Conservation (phyloP, 2,888 invertebrate species). For the Antheraea assamensis region DNA sequence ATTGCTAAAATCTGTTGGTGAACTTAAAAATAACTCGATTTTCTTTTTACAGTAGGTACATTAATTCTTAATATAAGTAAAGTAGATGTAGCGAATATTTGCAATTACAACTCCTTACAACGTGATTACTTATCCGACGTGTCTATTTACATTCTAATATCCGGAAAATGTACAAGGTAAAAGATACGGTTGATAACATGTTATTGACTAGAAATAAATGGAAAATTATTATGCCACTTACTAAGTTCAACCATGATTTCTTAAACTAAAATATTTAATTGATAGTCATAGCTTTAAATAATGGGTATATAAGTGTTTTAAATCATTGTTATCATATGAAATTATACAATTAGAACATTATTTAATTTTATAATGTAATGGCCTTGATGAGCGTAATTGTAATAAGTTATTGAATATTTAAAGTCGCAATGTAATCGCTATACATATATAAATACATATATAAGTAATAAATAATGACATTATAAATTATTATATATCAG, state of each 20-base stretch:
- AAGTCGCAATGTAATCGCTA: too few relatives aligned
- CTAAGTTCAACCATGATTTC: neutral
- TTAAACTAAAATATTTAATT: neutral
- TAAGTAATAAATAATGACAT: too few relatives aligned
- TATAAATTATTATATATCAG: too few relatives aligned
- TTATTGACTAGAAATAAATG: conserved; percentile 7
- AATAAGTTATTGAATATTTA: too few relatives aligned
- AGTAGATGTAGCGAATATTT: neutral
- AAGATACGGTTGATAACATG: neutral
- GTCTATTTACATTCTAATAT: conserved; percentile 1
- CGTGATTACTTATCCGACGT: neutral
- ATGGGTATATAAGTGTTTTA: neutral
- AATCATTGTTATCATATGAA: neutral
- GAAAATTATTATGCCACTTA: neutral
- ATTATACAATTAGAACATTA: neutral
- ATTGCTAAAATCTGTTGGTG: neutral
- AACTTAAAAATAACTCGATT: neutral
- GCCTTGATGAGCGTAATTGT: neutral
- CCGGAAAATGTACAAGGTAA: conserved; percentile 13
- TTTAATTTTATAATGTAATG: neutral
- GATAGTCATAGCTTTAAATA: too few relatives aligned
- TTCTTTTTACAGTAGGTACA: neutral
- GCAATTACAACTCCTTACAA: neutral
- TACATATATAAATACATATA: too few relatives aligned
- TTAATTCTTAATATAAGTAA: neutral